These are phyloP conservation scores for Poecilia velifera DNA, from an alignment of 2,797 vertebrate genomes.

Conservation along the genomic window DNA sequence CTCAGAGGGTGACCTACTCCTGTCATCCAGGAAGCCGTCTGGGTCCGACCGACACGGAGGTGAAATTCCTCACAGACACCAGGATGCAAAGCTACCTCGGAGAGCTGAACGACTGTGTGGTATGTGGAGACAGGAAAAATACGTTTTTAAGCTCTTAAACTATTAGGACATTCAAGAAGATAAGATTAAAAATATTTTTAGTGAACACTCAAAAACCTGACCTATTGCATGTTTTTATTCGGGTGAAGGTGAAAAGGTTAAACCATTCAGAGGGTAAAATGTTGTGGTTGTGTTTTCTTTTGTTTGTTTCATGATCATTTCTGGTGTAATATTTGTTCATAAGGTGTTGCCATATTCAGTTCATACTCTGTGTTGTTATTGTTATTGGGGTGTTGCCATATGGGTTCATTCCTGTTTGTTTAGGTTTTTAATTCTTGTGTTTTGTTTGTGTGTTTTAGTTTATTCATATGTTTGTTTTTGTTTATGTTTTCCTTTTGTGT, in stretches of 20 bases:
- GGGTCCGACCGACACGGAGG: slow-evolving; percentile 61
- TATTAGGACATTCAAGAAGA: not conserved
- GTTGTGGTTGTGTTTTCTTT: not conserved
- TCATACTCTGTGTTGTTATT: not conserved
- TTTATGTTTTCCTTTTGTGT: not conserved
- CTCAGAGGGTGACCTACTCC: slow-evolving; percentile 85
- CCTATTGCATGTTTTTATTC: not conserved
- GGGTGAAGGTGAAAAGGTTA: not conserved
- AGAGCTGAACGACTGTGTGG: slow-evolving; percentile 83
- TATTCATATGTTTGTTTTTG: not conserved
- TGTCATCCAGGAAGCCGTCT: slow-evolving; percentile 79
- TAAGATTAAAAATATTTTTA: not conserved
- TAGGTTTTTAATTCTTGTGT: not conserved
- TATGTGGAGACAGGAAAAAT: slow-evolving; percentile 56
- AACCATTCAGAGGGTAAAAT: not conserved
- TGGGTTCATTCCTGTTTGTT: not conserved
- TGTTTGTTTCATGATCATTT: not conserved
- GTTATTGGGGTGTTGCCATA: not conserved
- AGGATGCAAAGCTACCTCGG: slow-evolving; percentile 83
- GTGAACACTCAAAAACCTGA: not conserved
- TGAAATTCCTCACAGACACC: slow-evolving; percentile 86
- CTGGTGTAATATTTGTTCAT: not conserved
- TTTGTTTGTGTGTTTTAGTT: not conserved
- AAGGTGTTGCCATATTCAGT: not conserved
- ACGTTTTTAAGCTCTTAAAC: not conserved